phyloP scores from a whole-genome alignment of 64 coral and sea anemone genomes.

The Montipora sp. region DNA sequence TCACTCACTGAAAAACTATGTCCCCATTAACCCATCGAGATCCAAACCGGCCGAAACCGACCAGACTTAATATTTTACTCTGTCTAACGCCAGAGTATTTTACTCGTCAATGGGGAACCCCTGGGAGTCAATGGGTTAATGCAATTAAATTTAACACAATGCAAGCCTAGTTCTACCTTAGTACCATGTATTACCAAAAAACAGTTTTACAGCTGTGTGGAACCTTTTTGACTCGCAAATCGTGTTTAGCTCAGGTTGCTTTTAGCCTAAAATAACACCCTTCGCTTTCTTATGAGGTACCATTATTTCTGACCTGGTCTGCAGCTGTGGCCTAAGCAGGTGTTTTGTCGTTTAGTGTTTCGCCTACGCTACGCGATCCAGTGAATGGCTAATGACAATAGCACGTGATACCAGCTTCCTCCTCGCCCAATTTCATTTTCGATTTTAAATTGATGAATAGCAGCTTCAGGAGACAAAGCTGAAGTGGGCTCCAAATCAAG shows the following conservation, averaged over 20 bases:
- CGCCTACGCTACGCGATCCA: not conserved
- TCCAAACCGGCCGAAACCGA: no score
- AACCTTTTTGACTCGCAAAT: not conserved
- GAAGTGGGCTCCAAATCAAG: not conserved
- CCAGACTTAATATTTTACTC: no score
- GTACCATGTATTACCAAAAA: not conserved
- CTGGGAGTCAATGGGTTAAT: no score
- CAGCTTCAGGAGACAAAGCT: not conserved
- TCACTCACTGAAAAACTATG: no score
- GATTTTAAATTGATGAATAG: not conserved
- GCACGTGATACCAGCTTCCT: not conserved
- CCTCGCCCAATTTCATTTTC: not conserved
- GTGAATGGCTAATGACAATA: not conserved
- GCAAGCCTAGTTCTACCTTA: not conserved
- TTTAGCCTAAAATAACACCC: not conserved
- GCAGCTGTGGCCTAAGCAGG: slow-evolving; percentile 11
- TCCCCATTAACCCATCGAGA: no score
- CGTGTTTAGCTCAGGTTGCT: not conserved
- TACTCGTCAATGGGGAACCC: no score
- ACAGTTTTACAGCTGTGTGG: not conserved
- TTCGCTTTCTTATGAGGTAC: not conserved
- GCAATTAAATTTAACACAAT: not conserved
- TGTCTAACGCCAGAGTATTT: no score
- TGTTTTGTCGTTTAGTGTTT: not conserved
- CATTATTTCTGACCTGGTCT: not conserved